Evolutionary conservation across 1,140 invertebrate species (phyloP).

Genomic region (Drusus annulatus): DNA sequence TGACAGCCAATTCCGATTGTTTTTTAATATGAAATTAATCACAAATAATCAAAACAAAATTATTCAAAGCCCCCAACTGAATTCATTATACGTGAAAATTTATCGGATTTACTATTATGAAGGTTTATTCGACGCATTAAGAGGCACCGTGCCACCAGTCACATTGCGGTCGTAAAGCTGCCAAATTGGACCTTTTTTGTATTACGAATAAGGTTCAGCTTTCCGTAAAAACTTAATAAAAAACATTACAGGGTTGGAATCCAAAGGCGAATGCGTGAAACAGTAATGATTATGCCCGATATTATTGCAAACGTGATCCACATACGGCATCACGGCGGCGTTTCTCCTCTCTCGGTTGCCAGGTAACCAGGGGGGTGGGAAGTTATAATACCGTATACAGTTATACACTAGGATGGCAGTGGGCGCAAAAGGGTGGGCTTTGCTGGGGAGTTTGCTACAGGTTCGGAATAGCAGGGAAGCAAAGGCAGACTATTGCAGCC

Average conservation of each 20-base stretch:
- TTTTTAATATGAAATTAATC: too few species aligned
- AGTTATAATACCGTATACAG: neutral
- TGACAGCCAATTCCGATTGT: too few species aligned
- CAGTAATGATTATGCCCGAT: conserved; percentile 41
- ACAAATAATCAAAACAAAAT: too few species aligned
- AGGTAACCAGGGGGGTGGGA: conserved; percentile 49
- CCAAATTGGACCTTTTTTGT: conserved; percentile 18
- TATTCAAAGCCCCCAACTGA: too few species aligned
- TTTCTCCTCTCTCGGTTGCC: conserved; percentile 50
- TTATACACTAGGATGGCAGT: neutral
- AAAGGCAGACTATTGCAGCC: neutral
- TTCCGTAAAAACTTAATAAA: conserved; percentile 40
- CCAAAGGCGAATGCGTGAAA: conserved; percentile 34
- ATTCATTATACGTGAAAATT: too few species aligned
- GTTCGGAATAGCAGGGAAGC: conserved; percentile 12
- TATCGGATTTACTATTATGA: neutral
- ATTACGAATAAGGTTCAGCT: conserved; percentile 17
- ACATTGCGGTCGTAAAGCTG: conserved; percentile 18
- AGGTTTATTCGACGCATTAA: conserved; percentile 6
- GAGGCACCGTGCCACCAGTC: neutral
- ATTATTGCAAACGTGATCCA: conserved; percentile 47
- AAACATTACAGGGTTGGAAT: conserved; percentile 13
- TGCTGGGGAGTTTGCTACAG: too few species aligned
- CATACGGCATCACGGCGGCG: conserved; percentile 10
- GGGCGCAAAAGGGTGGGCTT: too few species aligned